Evolutionary conservation across 2,113 vertebrate genomes (phyloP).

Genomic region (Butorides virescens): DNA sequence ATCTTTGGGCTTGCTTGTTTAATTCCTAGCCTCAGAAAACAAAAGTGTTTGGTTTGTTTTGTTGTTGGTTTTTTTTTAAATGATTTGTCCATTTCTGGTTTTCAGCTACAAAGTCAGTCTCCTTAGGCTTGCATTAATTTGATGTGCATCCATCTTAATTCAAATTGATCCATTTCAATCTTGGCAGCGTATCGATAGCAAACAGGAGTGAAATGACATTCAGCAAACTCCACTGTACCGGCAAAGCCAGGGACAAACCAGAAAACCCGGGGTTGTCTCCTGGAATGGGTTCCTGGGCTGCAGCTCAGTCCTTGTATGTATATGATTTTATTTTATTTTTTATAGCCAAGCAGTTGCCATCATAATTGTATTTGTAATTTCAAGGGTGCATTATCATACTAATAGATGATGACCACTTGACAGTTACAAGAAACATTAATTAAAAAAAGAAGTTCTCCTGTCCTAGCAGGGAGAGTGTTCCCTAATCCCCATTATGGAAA

Average conservation of each 20-base stretch:
- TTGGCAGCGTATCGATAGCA: background rate
- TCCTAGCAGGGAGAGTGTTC: slow-evolving; percentile 22
- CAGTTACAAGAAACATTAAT: slow-evolving; percentile 29
- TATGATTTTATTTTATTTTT: background rate
- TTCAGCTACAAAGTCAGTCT: background rate
- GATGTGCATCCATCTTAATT: slow-evolving; percentile 12
- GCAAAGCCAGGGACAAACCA: background rate
- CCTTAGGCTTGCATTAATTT: background rate
- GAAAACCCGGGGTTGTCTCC: background rate
- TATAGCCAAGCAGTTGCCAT: background rate
- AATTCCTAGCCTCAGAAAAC: background rate
- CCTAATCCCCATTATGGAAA: slow-evolving; percentile 42
- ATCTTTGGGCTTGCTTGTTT: background rate
- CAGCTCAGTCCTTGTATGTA: background rate
- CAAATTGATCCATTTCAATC: background rate
- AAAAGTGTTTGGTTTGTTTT: background rate
- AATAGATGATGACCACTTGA: slow-evolving; percentile 3
- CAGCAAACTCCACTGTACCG: background rate
- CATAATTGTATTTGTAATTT: slow-evolving; percentile 25
- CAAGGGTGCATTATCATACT: background rate
- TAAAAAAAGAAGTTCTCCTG: slow-evolving; percentile 21
- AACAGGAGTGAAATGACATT: background rate
- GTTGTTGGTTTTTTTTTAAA: background rate
- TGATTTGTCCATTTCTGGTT: background rate
- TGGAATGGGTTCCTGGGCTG: background rate